phyloP scores from a whole-genome alignment of 2,888 invertebrate genomes.

The Geophilus truncorum region DNA sequence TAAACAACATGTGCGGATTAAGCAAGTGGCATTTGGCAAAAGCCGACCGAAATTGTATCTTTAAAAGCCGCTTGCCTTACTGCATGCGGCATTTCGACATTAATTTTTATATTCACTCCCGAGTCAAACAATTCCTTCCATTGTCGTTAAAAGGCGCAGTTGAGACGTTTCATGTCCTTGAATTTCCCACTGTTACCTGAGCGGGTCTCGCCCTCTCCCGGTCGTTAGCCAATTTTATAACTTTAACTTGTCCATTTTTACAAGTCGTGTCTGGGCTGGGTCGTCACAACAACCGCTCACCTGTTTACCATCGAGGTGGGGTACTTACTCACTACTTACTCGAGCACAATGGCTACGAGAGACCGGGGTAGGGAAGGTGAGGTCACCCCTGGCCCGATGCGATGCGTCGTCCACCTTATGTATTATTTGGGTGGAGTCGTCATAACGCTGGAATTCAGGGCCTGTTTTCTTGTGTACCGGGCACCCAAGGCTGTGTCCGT shows the following conservation, averaged over 20 bases:
- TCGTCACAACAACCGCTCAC: neutral
- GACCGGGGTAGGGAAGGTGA: neutral
- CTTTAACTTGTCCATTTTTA: conserved; percentile 25
- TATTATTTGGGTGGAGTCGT: conserved; percentile 30
- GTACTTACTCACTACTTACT: neutral
- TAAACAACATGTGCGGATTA: neutral
- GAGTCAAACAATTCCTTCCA: neutral
- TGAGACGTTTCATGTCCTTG: neutral
- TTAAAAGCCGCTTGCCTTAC: no score
- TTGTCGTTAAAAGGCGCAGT: neutral
- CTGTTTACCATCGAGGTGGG: conserved; percentile 29
- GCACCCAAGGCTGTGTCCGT: conserved; percentile 5
- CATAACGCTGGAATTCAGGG: conserved; percentile 15
- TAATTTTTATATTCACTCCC: neutral
- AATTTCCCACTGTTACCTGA: neutral
- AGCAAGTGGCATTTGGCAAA: no score
- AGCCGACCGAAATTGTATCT: neutral
- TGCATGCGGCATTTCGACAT: neutral
- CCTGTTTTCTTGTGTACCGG: neutral
- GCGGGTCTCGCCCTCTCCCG: conserved; percentile 4
- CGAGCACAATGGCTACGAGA: neutral
- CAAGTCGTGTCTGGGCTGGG: conserved; percentile 18
- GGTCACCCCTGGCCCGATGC: conserved; percentile 5
- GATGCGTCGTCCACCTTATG: neutral
- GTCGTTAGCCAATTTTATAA: neutral